Conservation (phyloP, 2,797 vertebrate genomes). For the Rhinoraja longicauda region DNA sequence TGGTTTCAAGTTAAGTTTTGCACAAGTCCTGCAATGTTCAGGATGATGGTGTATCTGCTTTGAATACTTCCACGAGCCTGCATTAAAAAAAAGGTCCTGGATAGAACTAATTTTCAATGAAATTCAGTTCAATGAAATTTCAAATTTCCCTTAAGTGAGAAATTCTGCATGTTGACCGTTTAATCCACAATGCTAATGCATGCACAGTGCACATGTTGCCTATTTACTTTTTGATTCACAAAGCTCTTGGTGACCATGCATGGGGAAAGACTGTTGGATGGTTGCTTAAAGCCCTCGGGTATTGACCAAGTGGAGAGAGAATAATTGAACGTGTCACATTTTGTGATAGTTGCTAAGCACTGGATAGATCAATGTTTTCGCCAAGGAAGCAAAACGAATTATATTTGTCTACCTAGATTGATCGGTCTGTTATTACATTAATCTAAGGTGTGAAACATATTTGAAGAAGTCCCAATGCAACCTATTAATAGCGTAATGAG, state of each 20-base stretch:
- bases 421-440: not conserved
- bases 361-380: not conserved
- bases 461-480: not conserved
- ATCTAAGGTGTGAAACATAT: conserved; percentile 4
- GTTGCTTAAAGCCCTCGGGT: not conserved
- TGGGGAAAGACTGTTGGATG: not conserved
- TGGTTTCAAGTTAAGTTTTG: not conserved
- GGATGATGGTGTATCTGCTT: not conserved
- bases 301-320: not conserved
- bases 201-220: not conserved
- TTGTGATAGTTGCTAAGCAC: not conserved
- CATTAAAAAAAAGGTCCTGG: not conserved
- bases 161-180: not conserved
- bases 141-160: not conserved
- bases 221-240: not conserved
- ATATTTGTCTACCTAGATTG: not conserved
- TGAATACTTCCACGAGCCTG: not conserved
- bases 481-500: not conserved
- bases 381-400: not conserved
- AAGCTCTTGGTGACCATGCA: not conserved
- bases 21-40: not conserved
- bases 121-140: too few relatives aligned
- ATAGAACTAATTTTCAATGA: not conserved
- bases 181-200: not conserved
- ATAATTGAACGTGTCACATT: not conserved